These are phyloP conservation scores for Notospermus geniculatus DNA, from an alignment of 1,140 invertebrate species.

Conservation along the genomic window DNA sequence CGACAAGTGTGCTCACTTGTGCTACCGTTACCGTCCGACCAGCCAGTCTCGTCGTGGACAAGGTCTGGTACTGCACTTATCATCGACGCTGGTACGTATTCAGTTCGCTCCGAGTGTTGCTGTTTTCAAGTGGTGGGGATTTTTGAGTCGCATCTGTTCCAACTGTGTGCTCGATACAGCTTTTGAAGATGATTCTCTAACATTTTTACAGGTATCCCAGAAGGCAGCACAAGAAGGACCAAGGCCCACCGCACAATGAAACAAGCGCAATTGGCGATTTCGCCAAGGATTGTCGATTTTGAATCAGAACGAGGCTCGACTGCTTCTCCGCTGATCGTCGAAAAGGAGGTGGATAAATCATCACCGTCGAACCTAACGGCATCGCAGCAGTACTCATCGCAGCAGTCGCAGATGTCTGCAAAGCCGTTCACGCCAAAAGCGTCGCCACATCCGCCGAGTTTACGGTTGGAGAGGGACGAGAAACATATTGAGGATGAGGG, in stretches of 20 bases:
- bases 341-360: slow-evolving; percentile 2
- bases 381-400: slow-evolving; percentile 19
- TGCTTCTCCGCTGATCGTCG: slow-evolving; percentile 16
- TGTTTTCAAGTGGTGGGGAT: neutral
- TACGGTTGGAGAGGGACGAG: slow-evolving; percentile 32
- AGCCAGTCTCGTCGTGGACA: slow-evolving; percentile 36
- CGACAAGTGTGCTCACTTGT: slow-evolving; percentile 35
- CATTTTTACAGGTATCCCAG: neutral
- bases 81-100: slow-evolving; percentile 45
- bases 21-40: slow-evolving; percentile 34
- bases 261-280: slow-evolving; percentile 2
- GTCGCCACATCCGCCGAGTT: slow-evolving; percentile 39
- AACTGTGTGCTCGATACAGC: neutral
- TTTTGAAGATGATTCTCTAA: neutral
- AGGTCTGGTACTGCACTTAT: slow-evolving; percentile 40
- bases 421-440: slow-evolving; percentile 45
- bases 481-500: too few relatives aligned
- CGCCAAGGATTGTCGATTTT: slow-evolving; percentile 7
- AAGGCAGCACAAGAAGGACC: neutral
- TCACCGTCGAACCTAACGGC: neutral
- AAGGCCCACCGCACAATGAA: neutral
- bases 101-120: too few relatives aligned
- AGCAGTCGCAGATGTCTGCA: slow-evolving; percentile 47
- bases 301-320: slow-evolving; percentile 29
- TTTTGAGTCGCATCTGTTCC: neutral